Conservation (phyloP, 2,888 invertebrate genomes). For the Noctua janthina region DNA sequence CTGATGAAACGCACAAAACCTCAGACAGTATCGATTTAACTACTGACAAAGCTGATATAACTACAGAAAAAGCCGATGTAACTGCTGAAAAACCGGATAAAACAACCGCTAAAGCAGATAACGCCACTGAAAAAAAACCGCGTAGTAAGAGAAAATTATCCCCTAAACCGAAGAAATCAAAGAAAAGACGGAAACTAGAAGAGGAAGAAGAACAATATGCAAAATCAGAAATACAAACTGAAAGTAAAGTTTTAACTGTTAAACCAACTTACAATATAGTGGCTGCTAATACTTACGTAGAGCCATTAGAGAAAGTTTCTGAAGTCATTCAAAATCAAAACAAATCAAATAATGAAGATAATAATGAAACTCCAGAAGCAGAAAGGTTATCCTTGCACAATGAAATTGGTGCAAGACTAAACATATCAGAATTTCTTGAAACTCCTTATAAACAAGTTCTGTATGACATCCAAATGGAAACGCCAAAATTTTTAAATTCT, state of each 20-base stretch:
- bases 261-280: slow-evolving; percentile 83
- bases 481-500: slow-evolving; percentile 89
- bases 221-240: slow-evolving; percentile 50
- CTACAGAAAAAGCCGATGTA: background rate
- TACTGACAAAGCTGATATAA: slow-evolving; percentile 45
- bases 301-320: slow-evolving; percentile 57
- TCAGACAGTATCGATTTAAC: slow-evolving; percentile 12
- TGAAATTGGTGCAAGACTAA: slow-evolving; percentile 84
- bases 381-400: slow-evolving; percentile 84
- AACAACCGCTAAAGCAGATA: background rate
- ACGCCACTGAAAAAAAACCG: slow-evolving; percentile 42
- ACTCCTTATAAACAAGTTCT: slow-evolving; percentile 90
- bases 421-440: slow-evolving; percentile 88
- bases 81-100: background rate
- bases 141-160: slow-evolving; percentile 63
- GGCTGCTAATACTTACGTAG: slow-evolving; percentile 58
- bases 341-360: slow-evolving; percentile 73
- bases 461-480: slow-evolving; percentile 88
- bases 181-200: slow-evolving; percentile 70
- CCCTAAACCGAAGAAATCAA: slow-evolving; percentile 66
- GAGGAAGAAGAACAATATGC: slow-evolving; percentile 70
- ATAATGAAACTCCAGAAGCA: slow-evolving; percentile 83
- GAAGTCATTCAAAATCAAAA: slow-evolving; percentile 71
- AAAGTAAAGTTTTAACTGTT: slow-evolving; percentile 61
- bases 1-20: background rate